Conservation (phyloP, 2,797 vertebrate species). For the Ispidina lecontei region DNA sequence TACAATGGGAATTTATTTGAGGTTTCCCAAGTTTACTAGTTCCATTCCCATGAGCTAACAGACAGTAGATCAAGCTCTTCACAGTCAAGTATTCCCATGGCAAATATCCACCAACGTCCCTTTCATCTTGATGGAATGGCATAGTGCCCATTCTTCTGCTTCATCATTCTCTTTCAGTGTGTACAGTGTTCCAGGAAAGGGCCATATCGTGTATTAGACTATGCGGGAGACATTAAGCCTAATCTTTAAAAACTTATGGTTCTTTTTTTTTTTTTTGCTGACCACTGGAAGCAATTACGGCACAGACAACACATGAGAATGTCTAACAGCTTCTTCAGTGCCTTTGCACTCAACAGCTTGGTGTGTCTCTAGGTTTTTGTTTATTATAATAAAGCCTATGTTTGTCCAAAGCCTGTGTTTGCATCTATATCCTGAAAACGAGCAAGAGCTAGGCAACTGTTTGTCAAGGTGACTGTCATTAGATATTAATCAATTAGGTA, state of each 20-base stretch:
- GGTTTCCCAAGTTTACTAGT: slow-evolving; percentile 72
- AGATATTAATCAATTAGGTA: background rate
- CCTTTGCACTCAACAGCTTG: background rate
- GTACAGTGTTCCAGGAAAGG: slow-evolving; percentile 52
- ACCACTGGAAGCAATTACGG: slow-evolving; percentile 69
- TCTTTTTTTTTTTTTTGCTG: slow-evolving; percentile 54
- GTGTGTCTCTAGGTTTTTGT: background rate
- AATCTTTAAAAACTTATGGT: slow-evolving; percentile 61
- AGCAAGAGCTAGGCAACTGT: background rate
- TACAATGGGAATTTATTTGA: slow-evolving; percentile 72
- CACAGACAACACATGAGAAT: slow-evolving; percentile 47
- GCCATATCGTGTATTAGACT: slow-evolving; percentile 19
- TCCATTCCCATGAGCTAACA: slow-evolving; percentile 74
- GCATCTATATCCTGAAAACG: background rate
- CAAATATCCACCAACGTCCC: slow-evolving; percentile 71
- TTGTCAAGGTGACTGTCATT: background rate
- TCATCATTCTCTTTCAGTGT: slow-evolving; percentile 59
- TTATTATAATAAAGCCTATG: background rate
- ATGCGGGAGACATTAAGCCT: slow-evolving; percentile 34
- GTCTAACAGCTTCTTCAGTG: slow-evolving; percentile 59
- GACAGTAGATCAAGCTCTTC: slow-evolving; percentile 74
- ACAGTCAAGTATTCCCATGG: slow-evolving; percentile 74
- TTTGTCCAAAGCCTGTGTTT: background rate
- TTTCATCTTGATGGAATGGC: slow-evolving; percentile 74
- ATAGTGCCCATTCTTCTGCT: slow-evolving; percentile 69